Evolutionary conservation across 2,113 vertebrate species (phyloP).

Genomic region (Trachemys scripta): DNA sequence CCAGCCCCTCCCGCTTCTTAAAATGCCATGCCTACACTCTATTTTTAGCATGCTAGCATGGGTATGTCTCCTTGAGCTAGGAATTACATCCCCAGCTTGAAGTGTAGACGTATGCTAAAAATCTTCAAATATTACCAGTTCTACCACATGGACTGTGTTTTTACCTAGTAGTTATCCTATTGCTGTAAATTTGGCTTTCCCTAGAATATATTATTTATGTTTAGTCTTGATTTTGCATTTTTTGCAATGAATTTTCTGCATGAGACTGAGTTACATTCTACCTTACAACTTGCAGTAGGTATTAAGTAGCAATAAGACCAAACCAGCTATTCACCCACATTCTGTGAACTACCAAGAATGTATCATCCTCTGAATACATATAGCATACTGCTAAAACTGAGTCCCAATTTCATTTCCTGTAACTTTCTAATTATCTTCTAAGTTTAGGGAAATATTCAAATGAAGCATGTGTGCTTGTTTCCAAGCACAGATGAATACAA

Average conservation of each 20-base stretch:
- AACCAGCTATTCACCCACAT: not conserved
- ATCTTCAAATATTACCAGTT: too few species aligned
- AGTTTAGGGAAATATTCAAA: not conserved
- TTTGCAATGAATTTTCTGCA: not conserved
- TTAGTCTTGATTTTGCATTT: not conserved
- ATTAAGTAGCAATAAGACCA: not conserved
- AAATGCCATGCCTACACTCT: too few species aligned
- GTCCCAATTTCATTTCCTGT: not conserved
- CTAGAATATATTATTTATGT: fast-evolving
- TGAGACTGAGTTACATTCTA: not conserved
- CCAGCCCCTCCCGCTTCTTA: too few species aligned
- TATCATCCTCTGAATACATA: not conserved
- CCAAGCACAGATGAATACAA: not conserved
- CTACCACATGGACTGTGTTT: too few species aligned
- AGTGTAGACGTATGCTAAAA: too few species aligned
- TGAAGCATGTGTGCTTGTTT: not conserved
- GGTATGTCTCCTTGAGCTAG: too few species aligned
- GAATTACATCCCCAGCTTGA: too few species aligned
- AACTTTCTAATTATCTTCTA: not conserved
- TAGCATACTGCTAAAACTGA: not conserved
- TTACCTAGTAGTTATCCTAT: not conserved
- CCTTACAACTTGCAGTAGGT: not conserved
- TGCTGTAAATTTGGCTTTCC: not conserved
- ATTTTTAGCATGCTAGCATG: too few species aligned
- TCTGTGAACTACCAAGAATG: fast-evolving